Base-by-base conservation (phyloP, 2,888 invertebrate genomes). In the Operophtera brumata region DNA sequence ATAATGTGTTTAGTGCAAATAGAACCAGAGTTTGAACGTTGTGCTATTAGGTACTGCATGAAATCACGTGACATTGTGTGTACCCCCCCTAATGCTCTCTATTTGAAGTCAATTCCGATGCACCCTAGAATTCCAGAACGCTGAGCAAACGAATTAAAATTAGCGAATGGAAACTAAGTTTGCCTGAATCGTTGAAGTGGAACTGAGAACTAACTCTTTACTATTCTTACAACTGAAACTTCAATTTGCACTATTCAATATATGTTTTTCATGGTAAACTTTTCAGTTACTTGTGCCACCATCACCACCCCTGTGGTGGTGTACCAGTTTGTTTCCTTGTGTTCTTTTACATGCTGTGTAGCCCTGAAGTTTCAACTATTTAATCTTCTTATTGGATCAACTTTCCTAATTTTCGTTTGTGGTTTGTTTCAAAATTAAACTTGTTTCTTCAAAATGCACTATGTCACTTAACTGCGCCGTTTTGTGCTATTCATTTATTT, bases 81-180 rank as follows among this genome's bases (percentile, higher is more conserved):
- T 30, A 13, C 10, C 12, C 2, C 20, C 14, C 47, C 40, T 47
- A 39, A 41, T 34, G 6, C 11, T 26, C 46, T 54, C 44, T 9
- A 44, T 44, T 54, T 37, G 9, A 44, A 45, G 20, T 20, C 39
- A 48, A 34, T 41, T 36, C 46, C 36, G 20, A 35, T 39, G 41
- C 48, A 11, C 49, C 44, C 36, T 20, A 45, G 36, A 49, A 12
- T n/a, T 26, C 11, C 13, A 11, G 11, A 48, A 39, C 25, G 45
- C 45, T 46, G 46, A 49, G 11, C 54, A 54, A 54, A 41, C 54
- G 42, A 49, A 54, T 54, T 41, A 54, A 49, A 49, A 49, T 45
- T 54, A 46, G 10, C 48, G 49, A 44, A 49, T 49, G 49, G 54
- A 39, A 54, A 54, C 46, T 48, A 26, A 54, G 39, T 41, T 54